These are phyloP conservation scores for Drosophila lacteicornis DNA, from an alignment of 1,140 invertebrate genomes.

Conservation along the genomic window DNA sequence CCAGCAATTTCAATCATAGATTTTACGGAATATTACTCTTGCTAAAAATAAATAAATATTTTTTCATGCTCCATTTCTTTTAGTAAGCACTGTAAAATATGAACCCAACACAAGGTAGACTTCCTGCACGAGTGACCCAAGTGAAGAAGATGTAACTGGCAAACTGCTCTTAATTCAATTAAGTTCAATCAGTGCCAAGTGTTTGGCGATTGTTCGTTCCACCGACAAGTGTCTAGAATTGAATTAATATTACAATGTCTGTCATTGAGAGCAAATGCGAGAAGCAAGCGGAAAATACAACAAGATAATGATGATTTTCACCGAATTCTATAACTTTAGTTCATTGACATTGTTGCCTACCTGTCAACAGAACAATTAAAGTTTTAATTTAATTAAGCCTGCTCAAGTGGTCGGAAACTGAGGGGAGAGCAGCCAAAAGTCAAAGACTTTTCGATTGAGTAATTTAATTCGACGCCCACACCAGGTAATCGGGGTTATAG, in stretches of 20 bases:
- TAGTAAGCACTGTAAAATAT: conserved; percentile 9
- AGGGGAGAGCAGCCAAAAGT: conserved; percentile 5
- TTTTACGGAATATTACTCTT: too few species aligned
- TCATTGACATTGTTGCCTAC: conserved; percentile 42
- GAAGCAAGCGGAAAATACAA: background rate
- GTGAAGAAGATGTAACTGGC: conserved; percentile 60
- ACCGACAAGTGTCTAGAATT: conserved; percentile 60
- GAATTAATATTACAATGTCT: conserved; percentile 67
- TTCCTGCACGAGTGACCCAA: conserved; percentile 45
- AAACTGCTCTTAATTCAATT: conserved; percentile 73
- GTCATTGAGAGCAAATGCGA: conserved; percentile 13
- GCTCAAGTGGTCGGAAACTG: background rate
- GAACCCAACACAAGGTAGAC: conserved; percentile 23
- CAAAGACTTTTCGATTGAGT: conserved; percentile 19
- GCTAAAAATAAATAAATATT: background rate
- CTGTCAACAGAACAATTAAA: conserved; percentile 69
- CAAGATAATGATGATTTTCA: background rate
- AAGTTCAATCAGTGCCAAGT: conserved; percentile 73
- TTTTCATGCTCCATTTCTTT: background rate
- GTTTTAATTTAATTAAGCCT: conserved; percentile 61
- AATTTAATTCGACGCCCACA: conserved; percentile 24
- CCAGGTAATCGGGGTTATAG: conserved; percentile 15
- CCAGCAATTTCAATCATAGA: too few species aligned
- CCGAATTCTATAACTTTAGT: conserved; percentile 14
- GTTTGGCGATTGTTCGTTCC: conserved; percentile 60